These are phyloP conservation scores for Pseudoatta argentina DNA, from an alignment of 1,140 invertebrate species.

Conservation along the genomic window DNA sequence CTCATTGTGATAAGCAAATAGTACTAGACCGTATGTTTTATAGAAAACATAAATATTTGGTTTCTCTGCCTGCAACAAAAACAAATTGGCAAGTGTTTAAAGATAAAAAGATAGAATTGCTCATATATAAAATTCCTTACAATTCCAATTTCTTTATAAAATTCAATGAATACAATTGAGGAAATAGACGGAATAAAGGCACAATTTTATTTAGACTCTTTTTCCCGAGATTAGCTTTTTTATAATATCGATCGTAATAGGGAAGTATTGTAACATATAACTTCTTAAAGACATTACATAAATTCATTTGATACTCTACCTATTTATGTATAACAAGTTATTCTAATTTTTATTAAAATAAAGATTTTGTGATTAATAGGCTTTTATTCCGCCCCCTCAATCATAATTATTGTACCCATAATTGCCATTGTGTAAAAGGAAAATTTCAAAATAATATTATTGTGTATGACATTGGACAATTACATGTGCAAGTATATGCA, in stretches of 20 bases:
- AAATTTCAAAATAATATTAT: background rate
- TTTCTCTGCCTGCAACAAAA: constrained; percentile 68
- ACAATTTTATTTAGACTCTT: too few species aligned
- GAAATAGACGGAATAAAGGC: too few species aligned
- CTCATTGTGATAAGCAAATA: constrained; percentile 77
- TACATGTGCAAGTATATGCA: background rate
- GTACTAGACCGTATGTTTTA: constrained; percentile 62
- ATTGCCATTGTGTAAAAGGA: constrained; percentile 4
- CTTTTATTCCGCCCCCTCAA: too few species aligned
- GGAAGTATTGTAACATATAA: too few species aligned
- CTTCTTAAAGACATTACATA: too few species aligned
- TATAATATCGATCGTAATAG: too few species aligned
- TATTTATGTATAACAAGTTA: too few species aligned
- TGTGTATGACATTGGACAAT: background rate
- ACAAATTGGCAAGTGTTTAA: background rate
- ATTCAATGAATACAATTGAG: background rate
- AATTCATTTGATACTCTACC: too few species aligned
- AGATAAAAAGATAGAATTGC: constrained; percentile 25
- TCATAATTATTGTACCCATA: background rate
- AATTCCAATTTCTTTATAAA: background rate
- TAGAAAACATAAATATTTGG: constrained; percentile 64
- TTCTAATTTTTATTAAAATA: too few species aligned
- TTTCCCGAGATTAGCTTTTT: too few species aligned
- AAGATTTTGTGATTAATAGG: too few species aligned
- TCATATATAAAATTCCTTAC: background rate